Percentiles rank a stretch among this genome's conserved stretches.
Conservation (phyloP, 35 echinoderm and acorn worm genomes). For the Lytechinus pictus region DNA sequence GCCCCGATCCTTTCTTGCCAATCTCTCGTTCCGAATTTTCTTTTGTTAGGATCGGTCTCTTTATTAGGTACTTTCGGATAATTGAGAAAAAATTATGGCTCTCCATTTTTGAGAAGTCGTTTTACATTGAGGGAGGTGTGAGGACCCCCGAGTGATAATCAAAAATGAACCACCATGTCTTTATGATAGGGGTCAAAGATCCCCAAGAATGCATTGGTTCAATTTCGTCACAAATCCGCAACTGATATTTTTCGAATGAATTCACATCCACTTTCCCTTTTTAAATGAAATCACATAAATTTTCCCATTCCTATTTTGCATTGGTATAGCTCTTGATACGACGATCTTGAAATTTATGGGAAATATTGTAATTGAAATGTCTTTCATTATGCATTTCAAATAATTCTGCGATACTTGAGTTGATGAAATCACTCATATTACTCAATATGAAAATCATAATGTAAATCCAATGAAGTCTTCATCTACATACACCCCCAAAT, state of each 20-base stretch:
- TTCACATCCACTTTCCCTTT: background rate
- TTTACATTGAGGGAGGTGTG: constrained; percentile 34
- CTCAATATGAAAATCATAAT: too few relatives aligned
- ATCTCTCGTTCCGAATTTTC: background rate
- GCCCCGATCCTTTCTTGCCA: background rate
- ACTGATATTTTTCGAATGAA: background rate
- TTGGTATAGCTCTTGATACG: too few relatives aligned
- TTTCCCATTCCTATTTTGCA: too few relatives aligned
- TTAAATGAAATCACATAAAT: background rate
- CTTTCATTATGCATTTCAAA: too few relatives aligned
- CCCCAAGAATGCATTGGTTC: background rate
- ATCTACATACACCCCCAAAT: too few relatives aligned
- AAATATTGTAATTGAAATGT: too few relatives aligned
- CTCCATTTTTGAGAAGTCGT: constrained; percentile 10
- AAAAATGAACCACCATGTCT: constrained; percentile 24
- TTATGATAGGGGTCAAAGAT: background rate
- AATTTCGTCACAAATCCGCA: background rate
- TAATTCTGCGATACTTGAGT: too few relatives aligned
- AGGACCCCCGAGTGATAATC: constrained; percentile 28
- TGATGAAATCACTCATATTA: too few relatives aligned
- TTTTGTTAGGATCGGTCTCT: background rate
- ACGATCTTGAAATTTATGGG: too few relatives aligned
- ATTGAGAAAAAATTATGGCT: constrained; percentile 42
- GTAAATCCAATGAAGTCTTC: too few relatives aligned
- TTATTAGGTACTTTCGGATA: background rate